Percentiles rank a stretch among this genome's conserved stretches.
Conservation (phyloP, 2,113 vertebrate species). For the Cromileptes altivelis region DNA sequence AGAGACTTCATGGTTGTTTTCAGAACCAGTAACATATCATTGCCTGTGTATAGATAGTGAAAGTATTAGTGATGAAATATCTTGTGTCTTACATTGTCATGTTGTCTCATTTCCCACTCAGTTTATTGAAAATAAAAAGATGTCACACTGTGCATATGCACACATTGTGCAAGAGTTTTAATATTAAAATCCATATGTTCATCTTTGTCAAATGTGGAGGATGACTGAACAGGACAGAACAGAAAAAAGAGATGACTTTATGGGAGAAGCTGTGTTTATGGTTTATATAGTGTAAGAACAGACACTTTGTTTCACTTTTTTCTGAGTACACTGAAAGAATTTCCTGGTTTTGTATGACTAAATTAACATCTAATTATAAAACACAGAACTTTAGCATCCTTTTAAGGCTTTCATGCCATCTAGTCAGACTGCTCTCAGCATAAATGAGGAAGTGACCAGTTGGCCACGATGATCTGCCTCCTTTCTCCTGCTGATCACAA, state of each 20-base stretch:
- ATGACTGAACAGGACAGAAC: not conserved
- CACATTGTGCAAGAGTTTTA: not conserved
- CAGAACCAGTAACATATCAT: not conserved
- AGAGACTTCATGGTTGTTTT: not conserved
- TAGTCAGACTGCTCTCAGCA: too few species aligned
- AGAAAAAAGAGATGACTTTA: not conserved
- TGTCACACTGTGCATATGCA: not conserved
- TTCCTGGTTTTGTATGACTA: not conserved
- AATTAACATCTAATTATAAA: not conserved
- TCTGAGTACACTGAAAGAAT: not conserved
- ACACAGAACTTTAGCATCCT: not conserved
- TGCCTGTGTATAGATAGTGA: too few species aligned
- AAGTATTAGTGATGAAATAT: not conserved
- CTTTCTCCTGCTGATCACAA: not conserved
- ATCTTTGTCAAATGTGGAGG: not conserved
- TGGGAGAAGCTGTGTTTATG: not conserved
- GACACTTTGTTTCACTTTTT: not conserved
- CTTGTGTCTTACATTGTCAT: not conserved
- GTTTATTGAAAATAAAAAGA: not conserved
- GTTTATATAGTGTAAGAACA: not conserved
- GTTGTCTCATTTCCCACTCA: not conserved
- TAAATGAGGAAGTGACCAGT: not conserved
- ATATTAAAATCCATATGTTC: not conserved
- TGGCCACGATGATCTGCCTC: not conserved
- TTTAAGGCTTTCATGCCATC: not conserved